Conservation (phyloP, 1,140 invertebrate genomes). For the Meloidogyne hapla region DNA sequence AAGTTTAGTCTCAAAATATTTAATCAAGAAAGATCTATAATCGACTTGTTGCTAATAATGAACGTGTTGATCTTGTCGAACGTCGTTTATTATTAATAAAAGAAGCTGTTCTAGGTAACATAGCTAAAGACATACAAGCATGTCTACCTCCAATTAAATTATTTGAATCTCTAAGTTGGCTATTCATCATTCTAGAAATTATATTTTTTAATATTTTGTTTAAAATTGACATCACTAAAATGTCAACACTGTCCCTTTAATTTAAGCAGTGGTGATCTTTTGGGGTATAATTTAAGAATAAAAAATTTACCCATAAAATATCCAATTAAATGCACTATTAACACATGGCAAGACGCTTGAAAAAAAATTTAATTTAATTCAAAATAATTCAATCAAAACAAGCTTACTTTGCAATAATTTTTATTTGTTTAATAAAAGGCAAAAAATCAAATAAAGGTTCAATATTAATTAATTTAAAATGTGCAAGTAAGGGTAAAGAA, state of each 20-base stretch:
- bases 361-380: not conserved
- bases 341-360: slow-evolving; percentile 50
- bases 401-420: no score
- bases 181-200: slow-evolving; percentile 25
- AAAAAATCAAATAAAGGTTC: slow-evolving; percentile 31
- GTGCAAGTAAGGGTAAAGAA: slow-evolving; percentile 37
- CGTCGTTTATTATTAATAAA: not conserved
- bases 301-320: slow-evolving; percentile 44
- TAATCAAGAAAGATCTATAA: not conserved
- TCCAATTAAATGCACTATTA: slow-evolving; percentile 48
- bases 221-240: no score
- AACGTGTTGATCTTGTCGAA: slow-evolving; percentile 5
- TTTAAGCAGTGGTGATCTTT: no score
- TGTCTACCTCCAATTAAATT: slow-evolving; percentile 9
- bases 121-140: slow-evolving; percentile 20
- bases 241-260: no score
- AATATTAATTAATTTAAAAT: slow-evolving; percentile 33
- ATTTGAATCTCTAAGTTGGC: slow-evolving; percentile 28
- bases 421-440: not conserved
- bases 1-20: no score
- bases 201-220: no score
- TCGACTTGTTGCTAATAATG: slow-evolving; percentile 11
- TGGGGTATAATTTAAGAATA: not conserved
- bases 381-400: not conserved
- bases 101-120: not conserved